Evolutionary conservation across 1,140 invertebrate genomes (phyloP).

Genomic region (Euglossa dilemma): DNA sequence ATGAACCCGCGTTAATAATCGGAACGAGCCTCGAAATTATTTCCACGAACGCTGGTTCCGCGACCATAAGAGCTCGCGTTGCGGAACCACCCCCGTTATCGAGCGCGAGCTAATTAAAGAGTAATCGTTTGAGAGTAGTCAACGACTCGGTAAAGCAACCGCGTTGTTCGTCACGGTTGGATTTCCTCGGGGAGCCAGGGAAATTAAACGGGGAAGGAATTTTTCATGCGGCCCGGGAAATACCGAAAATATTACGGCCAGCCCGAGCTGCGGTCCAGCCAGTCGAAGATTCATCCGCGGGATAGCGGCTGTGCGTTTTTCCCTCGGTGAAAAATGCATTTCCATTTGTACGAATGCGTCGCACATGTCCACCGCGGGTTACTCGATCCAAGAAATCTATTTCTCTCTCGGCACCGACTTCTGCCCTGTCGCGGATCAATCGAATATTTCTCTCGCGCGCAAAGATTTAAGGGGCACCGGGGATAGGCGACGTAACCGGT

Average conservation of each 20-base stretch:
- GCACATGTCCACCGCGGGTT: neutral
- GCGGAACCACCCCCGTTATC: neutral
- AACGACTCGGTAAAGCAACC: neutral
- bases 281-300: neutral
- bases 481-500: neutral
- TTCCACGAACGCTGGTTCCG: neutral
- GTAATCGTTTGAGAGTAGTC: neutral
- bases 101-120: neutral
- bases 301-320: neutral
- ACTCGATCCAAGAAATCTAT: constrained; percentile 22
- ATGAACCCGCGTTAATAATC: neutral
- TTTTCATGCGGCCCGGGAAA: neutral
- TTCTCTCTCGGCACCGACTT: constrained; percentile 18
- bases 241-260: neutral
- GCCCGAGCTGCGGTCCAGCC: neutral
- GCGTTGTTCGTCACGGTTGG: neutral
- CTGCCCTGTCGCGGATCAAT: neutral
- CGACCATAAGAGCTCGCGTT: neutral
- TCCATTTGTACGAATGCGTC: constrained; percentile 24
- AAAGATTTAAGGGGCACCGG: neutral
- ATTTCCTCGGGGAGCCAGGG: neutral
- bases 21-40: constrained; percentile 1
- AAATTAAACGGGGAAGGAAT: neutral
- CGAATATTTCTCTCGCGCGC: constrained; percentile 16
- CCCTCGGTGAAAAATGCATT: constrained; percentile 38